phyloP scores from a whole-genome alignment of 2,113 vertebrate genomes.

The Clarias gariepinus region DNA sequence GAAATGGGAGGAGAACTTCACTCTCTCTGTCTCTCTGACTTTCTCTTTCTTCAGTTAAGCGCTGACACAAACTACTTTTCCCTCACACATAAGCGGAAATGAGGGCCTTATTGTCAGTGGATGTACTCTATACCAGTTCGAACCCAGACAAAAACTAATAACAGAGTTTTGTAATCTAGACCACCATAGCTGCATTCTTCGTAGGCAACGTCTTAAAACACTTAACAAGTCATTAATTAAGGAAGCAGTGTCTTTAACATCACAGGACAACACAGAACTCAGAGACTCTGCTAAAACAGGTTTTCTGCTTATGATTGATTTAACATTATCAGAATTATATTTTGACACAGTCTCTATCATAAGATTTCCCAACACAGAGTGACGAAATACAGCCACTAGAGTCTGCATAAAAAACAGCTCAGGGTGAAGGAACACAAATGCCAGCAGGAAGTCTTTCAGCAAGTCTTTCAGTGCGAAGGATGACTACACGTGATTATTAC shows the following conservation, averaged over 20 bases:
- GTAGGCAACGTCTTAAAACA: neutral
- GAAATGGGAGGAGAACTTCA: conserved; percentile 47
- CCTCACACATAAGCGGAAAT: neutral
- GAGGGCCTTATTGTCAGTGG: neutral
- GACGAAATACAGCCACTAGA: conserved; percentile 29
- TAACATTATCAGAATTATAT: conserved; percentile 22
- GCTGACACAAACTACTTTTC: neutral
- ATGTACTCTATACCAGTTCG: neutral
- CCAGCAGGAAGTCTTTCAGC: neutral
- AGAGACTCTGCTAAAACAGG: neutral
- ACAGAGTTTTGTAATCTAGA: neutral
- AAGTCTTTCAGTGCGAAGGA: neutral
- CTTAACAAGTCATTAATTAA: conserved; percentile 26
- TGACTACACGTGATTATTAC: neutral
- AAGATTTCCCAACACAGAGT: conserved; percentile 50
- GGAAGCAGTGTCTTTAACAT: conserved; percentile 31
- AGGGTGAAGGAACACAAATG: neutral
- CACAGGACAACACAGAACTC: neutral
- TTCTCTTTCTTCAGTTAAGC: conserved; percentile 11
- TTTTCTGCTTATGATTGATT: conserved; percentile 33
- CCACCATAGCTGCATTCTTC: neutral
- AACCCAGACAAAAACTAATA: neutral
- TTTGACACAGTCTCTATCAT: conserved; percentile 49
- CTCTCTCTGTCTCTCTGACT: neutral
- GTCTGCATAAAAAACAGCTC: conserved; percentile 31